Percentiles rank a stretch among this genome's conserved stretches.
Conservation (phyloP, 2,888 invertebrate species). For the Notocelia uddmanniana region DNA sequence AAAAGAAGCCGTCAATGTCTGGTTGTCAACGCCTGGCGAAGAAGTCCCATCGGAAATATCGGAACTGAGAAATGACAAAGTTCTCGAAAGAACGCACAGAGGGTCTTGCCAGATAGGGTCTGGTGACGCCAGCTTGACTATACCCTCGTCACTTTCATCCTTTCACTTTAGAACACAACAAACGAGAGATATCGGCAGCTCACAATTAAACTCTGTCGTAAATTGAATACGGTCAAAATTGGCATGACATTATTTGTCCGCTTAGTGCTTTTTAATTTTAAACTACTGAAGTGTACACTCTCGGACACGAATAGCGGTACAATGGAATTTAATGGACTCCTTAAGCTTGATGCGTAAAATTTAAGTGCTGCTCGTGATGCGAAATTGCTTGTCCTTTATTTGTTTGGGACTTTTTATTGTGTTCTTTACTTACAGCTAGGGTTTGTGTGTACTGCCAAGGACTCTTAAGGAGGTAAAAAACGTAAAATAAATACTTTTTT, state of each 20-base stretch:
- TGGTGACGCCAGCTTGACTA: conserved; percentile 16
- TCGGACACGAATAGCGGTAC: conserved; percentile 38
- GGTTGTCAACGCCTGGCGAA: conserved; percentile 8
- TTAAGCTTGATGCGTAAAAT: conserved; percentile 37
- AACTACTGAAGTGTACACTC: conserved; percentile 29
- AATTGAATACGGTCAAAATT: background rate
- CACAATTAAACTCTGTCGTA: background rate
- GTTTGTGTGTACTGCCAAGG: background rate
- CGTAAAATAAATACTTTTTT: background rate
- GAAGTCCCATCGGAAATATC: conserved; percentile 14
- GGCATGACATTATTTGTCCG: background rate
- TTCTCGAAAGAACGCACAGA: conserved; percentile 27
- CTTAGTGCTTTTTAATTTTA: conserved; percentile 1
- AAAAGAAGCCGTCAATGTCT: background rate
- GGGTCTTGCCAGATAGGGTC: conserved; percentile 26
- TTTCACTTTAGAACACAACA: background rate
- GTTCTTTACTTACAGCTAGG: conserved; percentile 8
- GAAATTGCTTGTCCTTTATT: conserved; percentile 39
- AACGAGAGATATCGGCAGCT: background rate
- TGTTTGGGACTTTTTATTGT: conserved; percentile 32
- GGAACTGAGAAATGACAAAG: conserved; percentile 34
- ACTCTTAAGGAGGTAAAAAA: background rate
- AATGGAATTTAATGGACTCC: conserved; percentile 41
- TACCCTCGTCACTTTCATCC: conserved; percentile 30
- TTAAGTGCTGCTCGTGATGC: conserved; percentile 33